Evolutionary conservation across 2,888 invertebrate genomes (phyloP).

Genomic region (Hypomecis punctinalis): DNA sequence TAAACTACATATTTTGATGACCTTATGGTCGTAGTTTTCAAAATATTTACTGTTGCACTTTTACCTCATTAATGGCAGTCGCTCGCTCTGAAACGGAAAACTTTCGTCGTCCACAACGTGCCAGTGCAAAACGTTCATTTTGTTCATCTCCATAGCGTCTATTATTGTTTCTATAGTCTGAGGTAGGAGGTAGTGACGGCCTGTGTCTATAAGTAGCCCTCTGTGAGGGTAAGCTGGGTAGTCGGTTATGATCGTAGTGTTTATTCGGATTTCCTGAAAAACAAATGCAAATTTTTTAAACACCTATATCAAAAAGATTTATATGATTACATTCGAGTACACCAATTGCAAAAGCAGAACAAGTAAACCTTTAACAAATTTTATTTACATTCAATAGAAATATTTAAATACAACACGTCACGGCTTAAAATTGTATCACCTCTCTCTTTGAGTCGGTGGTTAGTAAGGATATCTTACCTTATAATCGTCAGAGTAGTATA

Average conservation of each 20-base stretch:
- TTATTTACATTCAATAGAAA: too few relatives aligned
- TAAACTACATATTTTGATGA: too few relatives aligned
- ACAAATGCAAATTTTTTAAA: too few relatives aligned
- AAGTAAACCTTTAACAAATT: too few relatives aligned
- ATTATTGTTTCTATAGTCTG: conserved; percentile 87
- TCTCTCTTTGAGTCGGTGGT: background rate
- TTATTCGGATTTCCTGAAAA: conserved; percentile 86
- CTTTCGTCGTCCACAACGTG: conserved; percentile 97
- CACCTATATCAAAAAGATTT: too few relatives aligned
- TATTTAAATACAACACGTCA: background rate
- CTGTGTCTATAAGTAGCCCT: conserved; percentile 94
- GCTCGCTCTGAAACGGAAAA: conserved; percentile 93
- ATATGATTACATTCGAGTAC: too few relatives aligned
- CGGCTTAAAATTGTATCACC: background rate
- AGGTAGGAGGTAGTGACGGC: conserved; percentile 92
- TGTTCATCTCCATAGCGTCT: conserved; percentile 95
- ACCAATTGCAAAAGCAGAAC: too few relatives aligned
- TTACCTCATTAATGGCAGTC: conserved; percentile 91
- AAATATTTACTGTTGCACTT: too few relatives aligned
- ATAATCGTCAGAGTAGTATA: conserved; percentile 69
- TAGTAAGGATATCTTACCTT: conserved; percentile 30
- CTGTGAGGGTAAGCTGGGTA: conserved; percentile 92
- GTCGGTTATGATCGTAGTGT: conserved; percentile 89
- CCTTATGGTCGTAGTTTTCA: too few relatives aligned
- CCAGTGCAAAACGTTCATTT: conserved; percentile 97